phyloP scores from a whole-genome alignment of 1,140 invertebrate genomes.

The Drosophila rufa region DNA sequence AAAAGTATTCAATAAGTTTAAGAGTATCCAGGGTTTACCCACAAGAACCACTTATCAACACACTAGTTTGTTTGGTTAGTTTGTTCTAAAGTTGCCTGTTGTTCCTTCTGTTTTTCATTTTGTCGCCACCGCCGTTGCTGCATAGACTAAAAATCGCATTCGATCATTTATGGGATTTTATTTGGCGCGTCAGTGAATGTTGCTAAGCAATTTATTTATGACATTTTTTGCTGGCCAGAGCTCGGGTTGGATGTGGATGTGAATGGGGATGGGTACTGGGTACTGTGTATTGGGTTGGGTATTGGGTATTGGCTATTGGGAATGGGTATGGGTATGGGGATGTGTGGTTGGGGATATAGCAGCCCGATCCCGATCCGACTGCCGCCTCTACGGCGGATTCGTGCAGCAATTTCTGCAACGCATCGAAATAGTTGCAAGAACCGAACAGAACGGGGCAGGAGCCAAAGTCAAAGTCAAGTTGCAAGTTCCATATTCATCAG shows the following conservation, averaged over 20 bases:
- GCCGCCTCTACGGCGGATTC: conserved; percentile 55
- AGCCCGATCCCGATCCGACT: conserved; percentile 22
- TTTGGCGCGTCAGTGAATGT: conserved; percentile 85
- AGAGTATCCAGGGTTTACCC: neutral
- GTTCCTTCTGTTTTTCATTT: conserved; percentile 56
- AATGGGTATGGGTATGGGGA: conserved; percentile 7
- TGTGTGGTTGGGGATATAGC: conserved; percentile 13
- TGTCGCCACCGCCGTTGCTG: conserved; percentile 51
- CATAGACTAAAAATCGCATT: conserved; percentile 84
- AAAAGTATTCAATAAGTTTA: no score
- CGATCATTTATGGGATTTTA: conserved; percentile 85
- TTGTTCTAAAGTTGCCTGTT: conserved; percentile 35
- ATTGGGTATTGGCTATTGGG: neutral
- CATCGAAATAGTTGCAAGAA: conserved; percentile 70
- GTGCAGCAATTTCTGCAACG: conserved; percentile 77
- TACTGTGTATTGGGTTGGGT: neutral
- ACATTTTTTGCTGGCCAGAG: conserved; percentile 75
- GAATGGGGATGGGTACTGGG: neutral
- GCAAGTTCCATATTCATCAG: conserved; percentile 83
- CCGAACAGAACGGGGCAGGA: conserved; percentile 34
- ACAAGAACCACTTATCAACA: neutral
- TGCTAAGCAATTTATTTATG: conserved; percentile 85
- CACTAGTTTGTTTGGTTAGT: conserved; percentile 23
- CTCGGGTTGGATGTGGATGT: conserved; percentile 18
- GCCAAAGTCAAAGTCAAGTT: conserved; percentile 42